phyloP scores from a whole-genome alignment of 2,888 invertebrate species.

The Dastarcus helophoroides region DNA sequence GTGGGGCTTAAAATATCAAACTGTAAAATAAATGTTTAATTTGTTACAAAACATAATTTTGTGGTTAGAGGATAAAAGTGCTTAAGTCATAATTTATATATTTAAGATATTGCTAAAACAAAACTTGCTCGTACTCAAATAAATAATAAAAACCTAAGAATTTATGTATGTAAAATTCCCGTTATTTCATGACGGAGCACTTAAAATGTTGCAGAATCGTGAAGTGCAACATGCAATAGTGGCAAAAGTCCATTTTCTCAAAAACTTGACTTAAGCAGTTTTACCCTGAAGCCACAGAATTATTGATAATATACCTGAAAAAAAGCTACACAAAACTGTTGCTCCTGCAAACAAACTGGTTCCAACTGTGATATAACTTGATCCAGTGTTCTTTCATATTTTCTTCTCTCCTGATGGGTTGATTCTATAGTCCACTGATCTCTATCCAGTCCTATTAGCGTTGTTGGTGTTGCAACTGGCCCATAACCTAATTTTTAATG shows the following conservation, averaged over 20 bases:
- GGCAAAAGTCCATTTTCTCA: no score
- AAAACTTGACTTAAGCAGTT: conserved; percentile 1
- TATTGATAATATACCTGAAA: conserved; percentile 48
- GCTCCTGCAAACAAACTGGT: conserved; percentile 85
- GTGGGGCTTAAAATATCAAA: conserved; percentile 44
- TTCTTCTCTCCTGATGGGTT: conserved; percentile 45
- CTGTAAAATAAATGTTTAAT: conserved; percentile 44
- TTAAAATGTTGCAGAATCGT: no score
- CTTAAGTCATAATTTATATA: no score
- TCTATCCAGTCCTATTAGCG: conserved; percentile 48
- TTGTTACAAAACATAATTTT: no score
- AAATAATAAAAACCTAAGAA: no score
- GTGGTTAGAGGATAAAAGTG: no score
- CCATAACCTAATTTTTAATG: conserved; percentile 4
- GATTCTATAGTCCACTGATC: conserved; percentile 54
- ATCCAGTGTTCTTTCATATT: conserved; percentile 62
- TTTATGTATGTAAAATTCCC: no score
- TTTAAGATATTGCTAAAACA: no score
- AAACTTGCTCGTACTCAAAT: no score
- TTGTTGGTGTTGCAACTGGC: conserved; percentile 25
- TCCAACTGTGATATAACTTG: conserved; percentile 81
- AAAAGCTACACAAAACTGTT: conserved; percentile 87
- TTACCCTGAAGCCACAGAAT: not conserved
- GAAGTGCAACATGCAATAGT: no score
- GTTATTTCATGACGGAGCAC: no score